Conservation (phyloP, 92 coral and sea anemone species). For the Parazoanthus swiftii region DNA sequence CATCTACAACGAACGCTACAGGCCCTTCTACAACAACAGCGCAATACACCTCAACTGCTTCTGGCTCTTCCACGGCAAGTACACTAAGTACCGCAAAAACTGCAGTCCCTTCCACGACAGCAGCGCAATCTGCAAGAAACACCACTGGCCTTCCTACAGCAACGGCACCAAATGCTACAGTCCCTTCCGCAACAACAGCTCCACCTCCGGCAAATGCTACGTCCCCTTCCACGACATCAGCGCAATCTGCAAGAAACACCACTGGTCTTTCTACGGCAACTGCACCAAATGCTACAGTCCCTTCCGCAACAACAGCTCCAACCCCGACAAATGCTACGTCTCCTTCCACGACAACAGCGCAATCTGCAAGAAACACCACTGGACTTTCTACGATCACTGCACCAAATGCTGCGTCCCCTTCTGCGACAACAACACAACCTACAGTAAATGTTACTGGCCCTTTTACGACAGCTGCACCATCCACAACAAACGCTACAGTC, state of each 20-base stretch:
- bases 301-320: neutral
- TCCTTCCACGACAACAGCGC: neutral
- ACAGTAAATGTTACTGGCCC: neutral
- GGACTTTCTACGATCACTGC: slow-evolving; percentile 11
- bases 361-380: neutral
- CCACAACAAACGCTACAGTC: neutral
- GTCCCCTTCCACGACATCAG: neutral
- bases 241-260: neutral
- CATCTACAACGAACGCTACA: neutral
- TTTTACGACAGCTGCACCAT: neutral
- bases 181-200: neutral
- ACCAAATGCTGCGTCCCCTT: neutral
- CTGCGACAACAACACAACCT: neutral
- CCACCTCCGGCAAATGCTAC: neutral
- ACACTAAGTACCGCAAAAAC: neutral
- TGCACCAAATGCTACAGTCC: neutral
- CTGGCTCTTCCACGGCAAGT: neutral
- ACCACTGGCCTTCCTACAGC: slow-evolving; percentile 4
- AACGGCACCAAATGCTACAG: neutral
- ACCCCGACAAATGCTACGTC: neutral
- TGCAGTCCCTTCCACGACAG: neutral
- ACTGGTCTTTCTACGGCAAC: slow-evolving; percentile 3
- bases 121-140: neutral
- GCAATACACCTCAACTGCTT: neutral
- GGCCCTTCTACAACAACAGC: neutral